These are phyloP conservation scores for Aleadryas rufinucha DNA, from an alignment of 2,113 vertebrate species.

Conservation along the genomic window DNA sequence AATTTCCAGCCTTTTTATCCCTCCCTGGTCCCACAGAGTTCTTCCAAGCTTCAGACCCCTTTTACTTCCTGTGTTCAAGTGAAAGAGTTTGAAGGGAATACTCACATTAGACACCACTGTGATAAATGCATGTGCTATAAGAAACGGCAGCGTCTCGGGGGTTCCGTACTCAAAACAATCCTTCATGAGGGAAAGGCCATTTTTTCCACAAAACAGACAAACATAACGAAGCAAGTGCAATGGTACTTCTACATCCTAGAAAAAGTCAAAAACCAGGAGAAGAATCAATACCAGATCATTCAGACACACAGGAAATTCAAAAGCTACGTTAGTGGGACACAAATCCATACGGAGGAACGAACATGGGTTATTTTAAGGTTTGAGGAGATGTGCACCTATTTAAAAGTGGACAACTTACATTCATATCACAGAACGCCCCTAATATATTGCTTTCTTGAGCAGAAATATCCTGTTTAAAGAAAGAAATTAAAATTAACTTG, in stretches of 20 bases:
- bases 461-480: slow-evolving; percentile 89
- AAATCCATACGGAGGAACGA: background rate
- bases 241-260: slow-evolving; percentile 96
- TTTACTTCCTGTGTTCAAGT: background rate
- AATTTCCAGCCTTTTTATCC: background rate
- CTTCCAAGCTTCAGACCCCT: background rate
- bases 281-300: background rate
- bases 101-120: slow-evolving; percentile 98
- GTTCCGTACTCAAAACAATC: slow-evolving; percentile 95
- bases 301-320: background rate
- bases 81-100: slow-evolving; percentile 14
- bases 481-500: background rate
- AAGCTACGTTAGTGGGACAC: background rate
- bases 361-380: background rate
- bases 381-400: background rate
- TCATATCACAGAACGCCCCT: slow-evolving; percentile 99
- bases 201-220: slow-evolving; percentile 97
- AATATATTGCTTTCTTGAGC: slow-evolving; percentile 99
- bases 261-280: background rate
- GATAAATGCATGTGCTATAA: slow-evolving; percentile 98
- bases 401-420: slow-evolving; percentile 82
- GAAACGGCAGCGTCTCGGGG: slow-evolving; percentile 93
- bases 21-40: background rate
- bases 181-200: slow-evolving; percentile 98
- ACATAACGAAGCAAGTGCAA: slow-evolving; percentile 98